Conservation (phyloP, 1,140 invertebrate species). For the Drosophila pruinosa region DNA sequence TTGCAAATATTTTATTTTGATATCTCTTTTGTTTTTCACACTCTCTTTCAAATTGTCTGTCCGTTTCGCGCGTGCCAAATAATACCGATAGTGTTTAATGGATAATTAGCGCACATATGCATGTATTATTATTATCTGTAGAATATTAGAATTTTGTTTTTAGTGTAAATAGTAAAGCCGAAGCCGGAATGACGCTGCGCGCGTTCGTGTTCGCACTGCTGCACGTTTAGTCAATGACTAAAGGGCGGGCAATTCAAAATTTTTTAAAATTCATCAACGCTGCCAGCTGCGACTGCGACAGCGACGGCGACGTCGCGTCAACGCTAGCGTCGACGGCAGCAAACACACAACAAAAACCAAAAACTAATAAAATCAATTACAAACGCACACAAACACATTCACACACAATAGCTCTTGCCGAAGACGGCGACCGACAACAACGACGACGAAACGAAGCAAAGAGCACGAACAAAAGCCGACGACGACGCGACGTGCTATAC, state of each 20-base stretch:
- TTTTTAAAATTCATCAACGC: constrained; percentile 81
- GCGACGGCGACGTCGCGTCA: constrained; percentile 32
- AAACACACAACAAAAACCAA: constrained; percentile 80
- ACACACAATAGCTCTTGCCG: constrained; percentile 28
- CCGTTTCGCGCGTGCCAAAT: constrained; percentile 61
- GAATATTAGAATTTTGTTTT: constrained; percentile 1
- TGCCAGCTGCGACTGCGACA: constrained; percentile 33
- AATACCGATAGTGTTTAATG: constrained; percentile 30
- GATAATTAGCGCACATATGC: constrained; percentile 17
- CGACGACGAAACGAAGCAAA: constrained; percentile 21
- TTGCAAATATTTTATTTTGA: constrained; percentile 10
- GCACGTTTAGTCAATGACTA: constrained; percentile 82
- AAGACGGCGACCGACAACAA: constrained; percentile 25
- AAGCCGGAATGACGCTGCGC: constrained; percentile 43
- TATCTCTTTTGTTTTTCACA: constrained; percentile 21
- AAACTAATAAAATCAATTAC: constrained; percentile 82
- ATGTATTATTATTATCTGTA: constrained; percentile 8
- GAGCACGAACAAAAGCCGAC: constrained; percentile 51
- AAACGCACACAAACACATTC: constrained; percentile 70
- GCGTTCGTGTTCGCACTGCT: constrained; percentile 72
- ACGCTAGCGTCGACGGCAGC: constrained; percentile 57
- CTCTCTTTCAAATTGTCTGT: constrained; percentile 38
- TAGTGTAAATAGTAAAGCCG: constrained; percentile 24
- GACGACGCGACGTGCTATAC: constrained; percentile 33
- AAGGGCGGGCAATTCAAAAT: constrained; percentile 82